Percentiles rank a stretch among this genome's conserved stretches.
These are phyloP conservation scores for Lagopus leucura DNA, from an alignment of 2,113 vertebrate species.

Conservation along the genomic window DNA sequence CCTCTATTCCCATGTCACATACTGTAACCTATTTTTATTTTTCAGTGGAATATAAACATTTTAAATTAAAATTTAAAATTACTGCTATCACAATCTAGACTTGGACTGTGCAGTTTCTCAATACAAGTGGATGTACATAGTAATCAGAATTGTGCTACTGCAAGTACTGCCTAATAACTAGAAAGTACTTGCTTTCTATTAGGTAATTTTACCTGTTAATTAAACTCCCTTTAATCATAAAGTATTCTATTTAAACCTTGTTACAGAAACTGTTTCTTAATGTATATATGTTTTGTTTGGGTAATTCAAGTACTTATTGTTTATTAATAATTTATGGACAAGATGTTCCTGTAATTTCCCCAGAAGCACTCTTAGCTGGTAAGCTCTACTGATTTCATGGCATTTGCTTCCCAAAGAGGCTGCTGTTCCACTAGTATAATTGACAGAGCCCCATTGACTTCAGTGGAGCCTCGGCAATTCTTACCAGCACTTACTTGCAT, in stretches of 20 bases:
- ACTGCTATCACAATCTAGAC: not conserved
- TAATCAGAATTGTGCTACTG: not conserved
- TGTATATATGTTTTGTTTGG: not conserved
- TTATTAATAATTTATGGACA: not conserved
- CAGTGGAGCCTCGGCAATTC: not conserved
- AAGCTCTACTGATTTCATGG: not conserved
- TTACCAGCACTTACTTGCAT: not conserved
- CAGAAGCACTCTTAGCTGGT: not conserved
- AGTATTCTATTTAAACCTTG: not conserved
- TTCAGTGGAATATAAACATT: not conserved
- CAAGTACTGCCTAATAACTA: not conserved
- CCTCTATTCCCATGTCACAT: not conserved
- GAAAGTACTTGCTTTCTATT: not conserved
- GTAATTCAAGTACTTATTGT: not conserved
- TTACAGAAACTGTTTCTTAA: not conserved
- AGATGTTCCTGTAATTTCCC: not conserved
- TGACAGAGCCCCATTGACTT: not conserved
- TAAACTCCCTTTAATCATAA: slow-evolving; percentile 12
- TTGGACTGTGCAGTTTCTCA: not conserved
- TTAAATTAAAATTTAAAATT: not conserved
- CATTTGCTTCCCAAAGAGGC: not conserved
- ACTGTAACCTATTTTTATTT: not conserved
- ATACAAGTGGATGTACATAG: not conserved
- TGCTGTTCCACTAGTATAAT: not conserved
- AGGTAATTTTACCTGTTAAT: slow-evolving; percentile 12